These are phyloP conservation scores for Chaenocephalus aceratus DNA, from an alignment of 2,113 vertebrate genomes.

Conservation along the genomic window DNA sequence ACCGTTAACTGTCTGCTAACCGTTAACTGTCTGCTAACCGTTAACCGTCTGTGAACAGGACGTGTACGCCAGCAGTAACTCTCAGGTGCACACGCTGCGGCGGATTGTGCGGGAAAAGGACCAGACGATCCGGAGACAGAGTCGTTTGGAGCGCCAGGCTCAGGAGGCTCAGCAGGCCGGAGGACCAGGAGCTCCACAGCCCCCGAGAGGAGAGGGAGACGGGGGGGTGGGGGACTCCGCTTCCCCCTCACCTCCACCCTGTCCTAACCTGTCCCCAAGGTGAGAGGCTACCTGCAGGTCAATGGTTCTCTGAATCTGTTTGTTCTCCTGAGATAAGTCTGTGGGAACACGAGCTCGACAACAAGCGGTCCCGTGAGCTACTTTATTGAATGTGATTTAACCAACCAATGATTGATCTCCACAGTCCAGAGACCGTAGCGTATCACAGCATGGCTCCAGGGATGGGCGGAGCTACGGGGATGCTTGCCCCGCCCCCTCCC, in stretches of 20 bases:
- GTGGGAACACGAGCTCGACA: too few relatives aligned
- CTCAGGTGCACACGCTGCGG: conserved; percentile 93
- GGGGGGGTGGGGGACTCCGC: conserved; percentile 79
- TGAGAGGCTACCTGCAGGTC: background rate
- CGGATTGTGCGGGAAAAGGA: conserved; percentile 97
- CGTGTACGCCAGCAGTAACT: conserved; percentile 93
- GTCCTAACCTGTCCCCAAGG: conserved; percentile 73
- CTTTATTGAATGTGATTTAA: too few relatives aligned
- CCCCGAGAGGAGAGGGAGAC: conserved; percentile 79
- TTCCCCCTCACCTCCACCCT: conserved; percentile 86
- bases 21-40: too few relatives aligned
- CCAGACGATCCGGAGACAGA: conserved; percentile 95
- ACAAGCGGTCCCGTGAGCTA: too few relatives aligned
- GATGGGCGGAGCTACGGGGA: conserved; percentile 59
- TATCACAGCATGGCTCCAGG: conserved; percentile 71
- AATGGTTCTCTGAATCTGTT: too few relatives aligned
- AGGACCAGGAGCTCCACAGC: conserved; percentile 67
- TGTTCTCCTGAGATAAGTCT: too few relatives aligned
- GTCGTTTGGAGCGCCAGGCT: conserved; percentile 94
- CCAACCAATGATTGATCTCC: background rate
- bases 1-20: too few relatives aligned
- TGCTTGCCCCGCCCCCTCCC: conserved; percentile 73
- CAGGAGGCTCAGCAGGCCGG: conserved; percentile 90
- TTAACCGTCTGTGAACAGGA: conserved; percentile 80
- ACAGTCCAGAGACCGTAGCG: conserved; percentile 53